phyloP scores from a whole-genome alignment of 2,797 vertebrate genomes.

The Sebastes minor region DNA sequence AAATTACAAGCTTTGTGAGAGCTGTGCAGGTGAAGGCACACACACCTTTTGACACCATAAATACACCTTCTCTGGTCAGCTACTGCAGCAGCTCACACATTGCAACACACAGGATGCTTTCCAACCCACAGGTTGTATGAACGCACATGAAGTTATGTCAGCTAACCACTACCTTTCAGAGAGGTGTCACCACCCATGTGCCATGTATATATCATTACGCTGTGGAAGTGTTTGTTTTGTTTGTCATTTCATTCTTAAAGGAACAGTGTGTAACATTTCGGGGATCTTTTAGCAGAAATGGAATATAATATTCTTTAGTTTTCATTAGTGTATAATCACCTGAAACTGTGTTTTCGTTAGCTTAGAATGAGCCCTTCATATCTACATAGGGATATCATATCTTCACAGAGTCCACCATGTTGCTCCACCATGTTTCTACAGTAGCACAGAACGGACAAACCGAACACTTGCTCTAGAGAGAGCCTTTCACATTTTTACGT shows the following conservation, averaged over 20 bases:
- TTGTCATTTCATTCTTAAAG: neutral
- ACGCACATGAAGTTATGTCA: neutral
- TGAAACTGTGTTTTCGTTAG: neutral
- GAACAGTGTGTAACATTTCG: neutral
- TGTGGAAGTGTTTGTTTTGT: neutral
- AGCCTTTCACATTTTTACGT: too few species aligned
- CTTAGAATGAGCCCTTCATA: too few species aligned
- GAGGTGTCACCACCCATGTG: neutral
- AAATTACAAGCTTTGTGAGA: constrained; percentile 57
- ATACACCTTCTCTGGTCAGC: constrained; percentile 43
- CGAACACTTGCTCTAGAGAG: too few species aligned
- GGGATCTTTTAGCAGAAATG: neutral
- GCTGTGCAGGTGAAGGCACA: constrained; percentile 37
- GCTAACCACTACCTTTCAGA: constrained; percentile 1
- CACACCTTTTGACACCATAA: constrained; percentile 56
- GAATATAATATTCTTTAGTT: neutral
- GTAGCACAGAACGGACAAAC: too few species aligned
- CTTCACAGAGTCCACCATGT: too few species aligned
- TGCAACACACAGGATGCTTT: constrained; percentile 8
- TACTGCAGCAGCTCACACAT: constrained; percentile 3
- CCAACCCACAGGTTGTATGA: neutral
- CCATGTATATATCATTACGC: neutral
- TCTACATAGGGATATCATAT: too few species aligned
- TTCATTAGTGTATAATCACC: neutral
- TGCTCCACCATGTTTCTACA: too few species aligned